A percentile compares a stretch with the other conserved stretches of the same genome.
phyloP scores from a whole-genome alignment of 1,140 invertebrate species.

The Chironomus tepperi region DNA sequence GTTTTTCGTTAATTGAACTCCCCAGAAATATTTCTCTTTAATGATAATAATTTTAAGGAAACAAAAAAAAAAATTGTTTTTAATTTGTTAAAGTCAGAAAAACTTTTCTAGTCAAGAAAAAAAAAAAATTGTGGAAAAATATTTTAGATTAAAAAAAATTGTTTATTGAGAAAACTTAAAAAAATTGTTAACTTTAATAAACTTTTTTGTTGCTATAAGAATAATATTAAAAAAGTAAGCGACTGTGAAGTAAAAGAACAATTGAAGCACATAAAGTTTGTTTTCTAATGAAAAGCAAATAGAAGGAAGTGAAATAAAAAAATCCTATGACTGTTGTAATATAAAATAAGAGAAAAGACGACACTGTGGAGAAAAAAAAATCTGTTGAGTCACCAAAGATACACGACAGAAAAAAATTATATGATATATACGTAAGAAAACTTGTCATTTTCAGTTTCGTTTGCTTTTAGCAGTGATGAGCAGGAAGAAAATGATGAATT shows the following conservation, averaged over 20 bases:
- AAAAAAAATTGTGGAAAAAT: not conserved
- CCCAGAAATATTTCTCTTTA: not conserved
- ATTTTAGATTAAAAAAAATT: not conserved
- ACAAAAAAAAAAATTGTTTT: not conserved
- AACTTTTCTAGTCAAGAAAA: not conserved
- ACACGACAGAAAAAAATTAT: not conserved
- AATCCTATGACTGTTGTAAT: constrained; percentile 8
- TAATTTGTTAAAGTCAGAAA: not conserved
- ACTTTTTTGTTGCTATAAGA: not conserved
- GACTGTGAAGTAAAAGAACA: not conserved
- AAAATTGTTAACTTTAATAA: not conserved
- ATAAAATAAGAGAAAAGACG: not conserved
- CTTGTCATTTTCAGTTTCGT: not conserved
- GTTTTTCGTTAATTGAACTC: not conserved
- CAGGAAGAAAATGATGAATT: too few species aligned
- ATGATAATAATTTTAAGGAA: not conserved
- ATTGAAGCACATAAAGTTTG: constrained; percentile 6
- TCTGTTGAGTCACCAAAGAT: constrained; percentile 12
- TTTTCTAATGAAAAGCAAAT: constrained; percentile 14
- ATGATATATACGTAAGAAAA: not conserved
- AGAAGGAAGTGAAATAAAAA: not conserved
- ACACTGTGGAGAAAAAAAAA: not conserved
- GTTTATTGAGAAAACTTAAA: not conserved
- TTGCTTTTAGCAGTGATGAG: too few species aligned
- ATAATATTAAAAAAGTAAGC: too few species aligned